A percentile compares a stretch with the other conserved stretches of the same genome.
Evolutionary conservation across 2,113 vertebrate species (phyloP).

Genomic region (Macheiramphus alcinus): DNA sequence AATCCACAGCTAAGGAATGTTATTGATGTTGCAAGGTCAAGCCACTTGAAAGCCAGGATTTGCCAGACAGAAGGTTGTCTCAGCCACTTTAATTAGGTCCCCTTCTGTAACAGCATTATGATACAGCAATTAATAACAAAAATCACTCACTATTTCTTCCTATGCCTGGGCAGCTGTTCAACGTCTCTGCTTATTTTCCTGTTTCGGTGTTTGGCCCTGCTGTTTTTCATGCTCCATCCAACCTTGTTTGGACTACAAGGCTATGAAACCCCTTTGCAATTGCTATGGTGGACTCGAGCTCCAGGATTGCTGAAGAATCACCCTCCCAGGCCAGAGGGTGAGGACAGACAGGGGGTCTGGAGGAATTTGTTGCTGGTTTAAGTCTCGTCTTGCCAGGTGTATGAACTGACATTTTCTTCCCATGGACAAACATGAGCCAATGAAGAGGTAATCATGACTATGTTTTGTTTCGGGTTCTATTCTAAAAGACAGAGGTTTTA

Average conservation of each 20-base stretch:
- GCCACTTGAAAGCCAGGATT: neutral
- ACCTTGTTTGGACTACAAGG: neutral
- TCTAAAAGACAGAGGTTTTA: neutral
- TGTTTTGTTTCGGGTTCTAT: neutral
- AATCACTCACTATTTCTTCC: neutral
- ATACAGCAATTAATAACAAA: neutral
- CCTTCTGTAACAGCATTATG: neutral
- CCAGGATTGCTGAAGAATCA: neutral
- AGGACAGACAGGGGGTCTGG: neutral
- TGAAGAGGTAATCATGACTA: neutral
- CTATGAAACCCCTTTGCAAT: rapidly evolving
- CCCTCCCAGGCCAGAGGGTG: neutral
- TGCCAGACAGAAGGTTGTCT: neutral
- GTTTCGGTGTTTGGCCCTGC: neutral
- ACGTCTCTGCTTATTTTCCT: neutral
- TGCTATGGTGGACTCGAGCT: neutral
- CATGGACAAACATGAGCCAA: neutral
- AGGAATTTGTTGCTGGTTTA: neutral
- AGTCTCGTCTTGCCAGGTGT: neutral
- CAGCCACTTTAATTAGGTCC: neutral
- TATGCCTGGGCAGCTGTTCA: neutral
- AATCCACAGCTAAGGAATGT: neutral
- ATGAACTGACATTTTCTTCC: neutral
- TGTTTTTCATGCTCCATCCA: neutral
- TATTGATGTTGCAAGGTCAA: neutral